These are phyloP conservation scores for Catostomus latipinnis DNA, from an alignment of 2,797 vertebrate genomes.

Conservation along the genomic window DNA sequence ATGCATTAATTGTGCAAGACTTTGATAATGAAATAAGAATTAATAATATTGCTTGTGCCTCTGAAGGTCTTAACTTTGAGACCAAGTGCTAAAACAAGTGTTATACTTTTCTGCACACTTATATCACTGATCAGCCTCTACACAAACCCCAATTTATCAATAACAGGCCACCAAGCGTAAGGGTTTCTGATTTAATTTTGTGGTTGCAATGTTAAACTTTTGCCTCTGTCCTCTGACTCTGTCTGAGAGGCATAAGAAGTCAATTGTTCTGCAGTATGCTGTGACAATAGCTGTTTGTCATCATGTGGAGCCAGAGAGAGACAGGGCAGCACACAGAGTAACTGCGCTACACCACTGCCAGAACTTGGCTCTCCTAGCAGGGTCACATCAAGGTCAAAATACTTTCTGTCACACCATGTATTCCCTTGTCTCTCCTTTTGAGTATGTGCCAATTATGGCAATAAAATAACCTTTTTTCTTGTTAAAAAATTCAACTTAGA, in stretches of 20 bases:
- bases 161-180: slow-evolving; percentile 61
- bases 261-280: slow-evolving; percentile 74
- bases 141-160: slow-evolving; percentile 63
- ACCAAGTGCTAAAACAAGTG: not conserved
- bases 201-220: slow-evolving; percentile 71
- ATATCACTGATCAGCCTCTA: slow-evolving; percentile 5
- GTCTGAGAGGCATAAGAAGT: slow-evolving; percentile 71
- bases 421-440: slow-evolving; percentile 29
- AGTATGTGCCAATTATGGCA: slow-evolving; percentile 34
- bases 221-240: slow-evolving; percentile 69
- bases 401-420: slow-evolving; percentile 57
- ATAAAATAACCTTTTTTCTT: slow-evolving; percentile 55
- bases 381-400: slow-evolving; percentile 62
- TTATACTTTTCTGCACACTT: not conserved
- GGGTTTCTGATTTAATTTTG: slow-evolving; percentile 76
- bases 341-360: slow-evolving; percentile 65
- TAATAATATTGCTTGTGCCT: not conserved
- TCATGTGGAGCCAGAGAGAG: slow-evolving; percentile 65
- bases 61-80: not conserved
- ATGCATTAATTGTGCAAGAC: not conserved
- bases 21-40: not conserved
- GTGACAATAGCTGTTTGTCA: slow-evolving; percentile 79
- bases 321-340: slow-evolving; percentile 66
- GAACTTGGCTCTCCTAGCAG: slow-evolving; percentile 58
- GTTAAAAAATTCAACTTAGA: slow-evolving; percentile 44